Percentiles rank a stretch among this genome's conserved stretches.
These are phyloP conservation scores for Aleadryas rufinucha DNA, from an alignment of 2,113 vertebrate species.

Conservation along the genomic window DNA sequence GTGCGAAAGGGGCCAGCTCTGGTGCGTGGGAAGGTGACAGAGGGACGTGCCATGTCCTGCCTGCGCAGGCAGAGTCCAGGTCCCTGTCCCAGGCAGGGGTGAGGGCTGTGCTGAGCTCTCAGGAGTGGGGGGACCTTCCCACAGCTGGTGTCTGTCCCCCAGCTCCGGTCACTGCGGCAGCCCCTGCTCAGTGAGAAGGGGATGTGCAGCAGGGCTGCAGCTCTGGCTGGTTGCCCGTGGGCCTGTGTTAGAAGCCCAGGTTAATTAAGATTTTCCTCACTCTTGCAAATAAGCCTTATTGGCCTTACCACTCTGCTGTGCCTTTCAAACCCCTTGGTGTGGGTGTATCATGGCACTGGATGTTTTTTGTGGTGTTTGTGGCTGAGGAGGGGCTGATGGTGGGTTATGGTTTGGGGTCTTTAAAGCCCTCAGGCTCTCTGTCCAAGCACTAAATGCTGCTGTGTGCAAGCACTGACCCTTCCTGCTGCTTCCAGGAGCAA, in stretches of 20 bases:
- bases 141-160: background rate
- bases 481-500: background rate
- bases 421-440: rapidly evolving
- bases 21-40: background rate
- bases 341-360: rapidly evolving
- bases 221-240: background rate
- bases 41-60: rapidly evolving
- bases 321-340: background rate
- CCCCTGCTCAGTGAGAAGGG: background rate
- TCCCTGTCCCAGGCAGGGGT: background rate
- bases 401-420: background rate
- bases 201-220: background rate
- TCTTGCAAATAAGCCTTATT: background rate
- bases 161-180: background rate
- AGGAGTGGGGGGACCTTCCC: background rate
- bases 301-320: background rate
- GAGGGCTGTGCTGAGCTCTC: background rate
- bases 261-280: constrained; percentile 9
- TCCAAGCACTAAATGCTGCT: rapidly evolving
- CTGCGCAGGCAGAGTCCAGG: rapidly evolving
- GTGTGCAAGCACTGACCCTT: background rate
- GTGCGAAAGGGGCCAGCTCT: background rate
- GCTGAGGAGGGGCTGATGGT: background rate
- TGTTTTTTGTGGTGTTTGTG: background rate
- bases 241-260: background rate